These are phyloP conservation scores for Caenorhabditis sp. DNA, from an alignment of 2,888 invertebrate genomes.

Conservation along the genomic window DNA sequence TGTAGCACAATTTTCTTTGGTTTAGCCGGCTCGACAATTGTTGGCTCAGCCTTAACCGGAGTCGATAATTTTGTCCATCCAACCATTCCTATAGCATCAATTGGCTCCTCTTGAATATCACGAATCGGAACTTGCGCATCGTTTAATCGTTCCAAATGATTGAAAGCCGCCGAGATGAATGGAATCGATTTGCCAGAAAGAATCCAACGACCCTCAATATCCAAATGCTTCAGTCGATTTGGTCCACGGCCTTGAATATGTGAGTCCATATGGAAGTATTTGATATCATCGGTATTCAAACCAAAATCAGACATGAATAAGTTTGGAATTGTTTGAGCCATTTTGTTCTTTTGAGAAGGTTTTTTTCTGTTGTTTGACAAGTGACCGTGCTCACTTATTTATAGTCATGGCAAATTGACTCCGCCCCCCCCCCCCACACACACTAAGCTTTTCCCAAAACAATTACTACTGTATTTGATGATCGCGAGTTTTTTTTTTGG, in stretches of 20 bases:
- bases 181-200: slow-evolving; percentile 58
- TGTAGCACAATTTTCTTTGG: slow-evolving; percentile 43
- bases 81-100: slow-evolving; percentile 63
- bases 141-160: slow-evolving; percentile 59
- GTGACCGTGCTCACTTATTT: slow-evolving; percentile 23
- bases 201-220: slow-evolving; percentile 62
- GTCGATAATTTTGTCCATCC: slow-evolving; percentile 57
- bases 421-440: slow-evolving; percentile 17
- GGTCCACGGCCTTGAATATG: slow-evolving; percentile 61
- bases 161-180: slow-evolving; percentile 62
- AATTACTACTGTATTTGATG: not conserved
- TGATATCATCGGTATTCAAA: slow-evolving; percentile 58
- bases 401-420: slow-evolving; percentile 3
- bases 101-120: slow-evolving; percentile 56
- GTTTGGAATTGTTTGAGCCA: slow-evolving; percentile 44
- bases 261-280: slow-evolving; percentile 59
- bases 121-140: slow-evolving; percentile 54
- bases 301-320: slow-evolving; percentile 57
- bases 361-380: not conserved
- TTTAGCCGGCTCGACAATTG: slow-evolving; percentile 24
- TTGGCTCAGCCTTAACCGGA: slow-evolving; percentile 27
- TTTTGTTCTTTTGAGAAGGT: slow-evolving; percentile 4
- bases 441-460: slow-evolving; percentile 46
- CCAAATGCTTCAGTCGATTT: slow-evolving; percentile 61
- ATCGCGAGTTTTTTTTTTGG: not conserved